A percentile compares a stretch with the other conserved stretches of the same genome.
phyloP scores from a whole-genome alignment of 2,797 vertebrate species.

The Lates japonicus region DNA sequence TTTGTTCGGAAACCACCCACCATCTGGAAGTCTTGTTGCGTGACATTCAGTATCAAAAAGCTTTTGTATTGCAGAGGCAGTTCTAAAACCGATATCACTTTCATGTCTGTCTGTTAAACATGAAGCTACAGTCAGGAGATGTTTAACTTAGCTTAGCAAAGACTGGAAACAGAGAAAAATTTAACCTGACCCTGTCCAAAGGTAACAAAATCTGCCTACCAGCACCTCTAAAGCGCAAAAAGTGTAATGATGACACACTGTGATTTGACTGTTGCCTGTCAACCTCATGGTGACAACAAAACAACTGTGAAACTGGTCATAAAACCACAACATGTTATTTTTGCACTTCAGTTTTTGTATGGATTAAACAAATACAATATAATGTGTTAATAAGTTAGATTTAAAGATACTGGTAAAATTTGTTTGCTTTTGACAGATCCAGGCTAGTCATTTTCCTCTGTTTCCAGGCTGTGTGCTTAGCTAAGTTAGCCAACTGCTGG shows the following conservation, averaged over 20 bases:
- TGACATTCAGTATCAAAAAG: neutral
- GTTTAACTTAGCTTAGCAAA: neutral
- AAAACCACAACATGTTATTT: neutral
- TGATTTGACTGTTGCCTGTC: neutral
- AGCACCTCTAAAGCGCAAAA: neutral
- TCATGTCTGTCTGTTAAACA: neutral
- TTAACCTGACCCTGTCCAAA: neutral
- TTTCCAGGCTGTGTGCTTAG: neutral
- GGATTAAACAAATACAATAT: neutral
- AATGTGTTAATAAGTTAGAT: neutral
- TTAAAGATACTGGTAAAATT: neutral
- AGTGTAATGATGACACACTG: neutral
- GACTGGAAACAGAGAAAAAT: neutral
- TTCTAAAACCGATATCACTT: neutral
- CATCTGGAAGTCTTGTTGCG: neutral
- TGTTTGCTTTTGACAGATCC: neutral
- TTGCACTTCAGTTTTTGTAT: neutral
- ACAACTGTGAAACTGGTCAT: neutral
- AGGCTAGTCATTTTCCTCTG: neutral
- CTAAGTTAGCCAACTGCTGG: neutral
- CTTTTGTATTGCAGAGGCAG: neutral
- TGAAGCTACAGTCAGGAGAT: neutral
- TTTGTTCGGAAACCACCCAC: conserved; percentile 17
- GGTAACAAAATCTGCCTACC: neutral
- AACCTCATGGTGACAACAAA: neutral